Percentiles rank a stretch among this genome's conserved stretches.
phyloP scores from a whole-genome alignment of 2,113 vertebrate species.

The Oryzias celebensis region DNA sequence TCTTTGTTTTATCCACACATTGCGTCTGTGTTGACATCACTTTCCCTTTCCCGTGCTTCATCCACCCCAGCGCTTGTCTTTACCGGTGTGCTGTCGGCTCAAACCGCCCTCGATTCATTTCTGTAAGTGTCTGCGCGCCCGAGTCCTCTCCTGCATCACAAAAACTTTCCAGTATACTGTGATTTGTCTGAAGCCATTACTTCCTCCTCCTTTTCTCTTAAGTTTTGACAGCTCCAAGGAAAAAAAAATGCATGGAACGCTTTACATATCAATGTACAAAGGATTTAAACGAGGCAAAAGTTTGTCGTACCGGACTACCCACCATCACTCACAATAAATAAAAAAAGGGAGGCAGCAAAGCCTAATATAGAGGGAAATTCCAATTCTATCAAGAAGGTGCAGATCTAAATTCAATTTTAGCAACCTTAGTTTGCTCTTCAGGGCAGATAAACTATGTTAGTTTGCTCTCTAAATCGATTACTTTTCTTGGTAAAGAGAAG shows the following conservation, averaged over 20 bases:
- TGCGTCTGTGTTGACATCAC: slow-evolving; percentile 50
- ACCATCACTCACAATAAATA: not conserved
- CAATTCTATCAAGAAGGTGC: slow-evolving; percentile 24
- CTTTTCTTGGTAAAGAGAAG: slow-evolving; percentile 27
- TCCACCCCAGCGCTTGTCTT: slow-evolving; percentile 53
- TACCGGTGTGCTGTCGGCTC: slow-evolving; percentile 66
- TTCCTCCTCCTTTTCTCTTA: slow-evolving; percentile 16
- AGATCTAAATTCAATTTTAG: slow-evolving; percentile 12
- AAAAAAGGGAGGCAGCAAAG: slow-evolving; percentile 15
- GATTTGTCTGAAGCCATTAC: slow-evolving; percentile 69
- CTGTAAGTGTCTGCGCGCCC: slow-evolving; percentile 55
- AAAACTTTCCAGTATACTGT: slow-evolving; percentile 74
- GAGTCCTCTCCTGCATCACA: slow-evolving; percentile 58
- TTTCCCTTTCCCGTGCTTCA: not conserved
- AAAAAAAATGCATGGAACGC: slow-evolving; percentile 62
- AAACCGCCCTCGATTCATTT: slow-evolving; percentile 66
- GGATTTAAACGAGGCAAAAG: slow-evolving; percentile 46
- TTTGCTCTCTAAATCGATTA: slow-evolving; percentile 41
- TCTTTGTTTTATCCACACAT: slow-evolving; percentile 61
- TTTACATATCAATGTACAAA: slow-evolving; percentile 67
- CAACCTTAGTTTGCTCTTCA: slow-evolving; percentile 18
- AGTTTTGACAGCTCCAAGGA: slow-evolving; percentile 45
- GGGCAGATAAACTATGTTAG: slow-evolving; percentile 47
- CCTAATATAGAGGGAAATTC: slow-evolving; percentile 12
- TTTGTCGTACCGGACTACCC: slow-evolving; percentile 31